These are phyloP conservation scores for Athalia cordata DNA, from an alignment of 2,888 invertebrate species.

Conservation along the genomic window DNA sequence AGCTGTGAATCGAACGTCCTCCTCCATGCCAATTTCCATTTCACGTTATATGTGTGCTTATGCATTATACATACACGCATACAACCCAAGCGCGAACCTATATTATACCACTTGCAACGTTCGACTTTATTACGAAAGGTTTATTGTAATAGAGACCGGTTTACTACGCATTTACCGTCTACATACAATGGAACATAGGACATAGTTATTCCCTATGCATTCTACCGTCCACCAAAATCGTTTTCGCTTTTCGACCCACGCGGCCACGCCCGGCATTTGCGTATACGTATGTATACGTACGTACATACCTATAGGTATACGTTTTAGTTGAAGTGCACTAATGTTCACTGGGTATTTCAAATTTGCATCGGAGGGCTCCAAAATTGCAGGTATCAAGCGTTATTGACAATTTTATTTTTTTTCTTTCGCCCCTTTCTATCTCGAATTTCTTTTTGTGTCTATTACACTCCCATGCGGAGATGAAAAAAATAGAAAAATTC, in stretches of 20 bases:
- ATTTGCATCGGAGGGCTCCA: neutral
- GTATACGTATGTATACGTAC: slow-evolving; percentile 3
- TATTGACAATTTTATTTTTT: too few species aligned
- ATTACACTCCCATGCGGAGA: too few species aligned
- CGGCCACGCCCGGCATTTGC: slow-evolving; percentile 8
- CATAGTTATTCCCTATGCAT: neutral
- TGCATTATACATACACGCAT: neutral
- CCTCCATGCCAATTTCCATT: slow-evolving; percentile 1
- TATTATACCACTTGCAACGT: slow-evolving; percentile 14
- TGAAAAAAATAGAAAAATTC: too few species aligned
- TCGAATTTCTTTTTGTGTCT: too few species aligned
- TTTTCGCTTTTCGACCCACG: slow-evolving; percentile 18
- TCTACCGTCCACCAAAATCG: slow-evolving; percentile 8
- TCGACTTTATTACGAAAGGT: slow-evolving; percentile 35
- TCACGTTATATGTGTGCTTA: neutral
- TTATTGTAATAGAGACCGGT: slow-evolving; percentile 38
- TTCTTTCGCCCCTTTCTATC: too few species aligned
- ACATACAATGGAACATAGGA: slow-evolving; percentile 7
- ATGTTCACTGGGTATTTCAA: neutral
- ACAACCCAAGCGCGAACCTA: neutral
- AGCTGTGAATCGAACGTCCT: neutral
- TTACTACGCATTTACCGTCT: slow-evolving; percentile 31
- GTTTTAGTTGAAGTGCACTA: neutral
- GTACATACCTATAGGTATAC: neutral
- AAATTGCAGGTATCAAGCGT: too few species aligned